Evolutionary conservation across 2,113 vertebrate genomes (phyloP), one percentile per base, ranked within the genome.

Genomic region (Hepsetus odoe): DNA sequence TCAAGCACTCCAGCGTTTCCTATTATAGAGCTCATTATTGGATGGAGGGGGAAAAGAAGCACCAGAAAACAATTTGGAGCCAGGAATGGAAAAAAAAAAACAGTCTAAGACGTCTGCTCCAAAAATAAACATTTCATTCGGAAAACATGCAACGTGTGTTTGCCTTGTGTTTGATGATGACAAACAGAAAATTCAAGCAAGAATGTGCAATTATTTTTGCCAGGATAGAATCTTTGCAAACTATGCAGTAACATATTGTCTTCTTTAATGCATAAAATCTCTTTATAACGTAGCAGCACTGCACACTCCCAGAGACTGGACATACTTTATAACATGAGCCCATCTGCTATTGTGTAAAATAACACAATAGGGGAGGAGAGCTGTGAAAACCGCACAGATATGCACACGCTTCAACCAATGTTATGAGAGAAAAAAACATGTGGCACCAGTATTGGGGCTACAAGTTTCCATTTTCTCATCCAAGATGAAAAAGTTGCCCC

Each of bases 281-380:
- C 76, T 83, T 74, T 33, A 75, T 65, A 61, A 55, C 58, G 24
- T 70, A 81, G 78, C 64, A 82, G 49, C 83, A 26, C 83, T 26
- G 72, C 82, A 82, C 74, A 81, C 86, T 82, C 76, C 73, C 64
- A 62, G 76, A 74, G 85, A 87, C 78, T 74, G 74, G 77, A 83
- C 80, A 80, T 77, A 76, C 72, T 82, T 81, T 88, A 83, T 62
- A 42, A 81, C 71, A 77, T 77, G 81, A 83, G 69, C 78, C 86
- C 87, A 87, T 87, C 87, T 90, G 88, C 79, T 87, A 74, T 74
- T 76, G 68, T 73, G 79, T 32, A 85, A 81, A 90, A 80, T 30
- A 76, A 71, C 82, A 80, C 68, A 77, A 74, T 55, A 72, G 86
- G 84, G 76, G 79, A 51, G 67, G 9, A 75, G 55, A 69, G 76